These are phyloP conservation scores for Rutpela maculata DNA, from an alignment of 2,888 invertebrate species.

Conservation along the genomic window DNA sequence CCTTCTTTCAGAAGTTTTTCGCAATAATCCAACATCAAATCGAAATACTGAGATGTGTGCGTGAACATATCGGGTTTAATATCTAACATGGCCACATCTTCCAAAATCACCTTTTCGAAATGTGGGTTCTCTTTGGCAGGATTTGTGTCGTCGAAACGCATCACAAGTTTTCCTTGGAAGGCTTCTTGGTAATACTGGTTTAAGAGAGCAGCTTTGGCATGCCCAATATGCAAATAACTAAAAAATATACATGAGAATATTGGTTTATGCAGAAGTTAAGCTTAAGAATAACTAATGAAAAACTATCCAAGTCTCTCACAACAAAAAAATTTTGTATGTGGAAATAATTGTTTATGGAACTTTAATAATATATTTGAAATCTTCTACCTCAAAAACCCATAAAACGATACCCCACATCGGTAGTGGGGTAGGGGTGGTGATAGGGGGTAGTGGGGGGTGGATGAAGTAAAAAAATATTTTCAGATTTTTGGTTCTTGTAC, in stretches of 20 bases:
- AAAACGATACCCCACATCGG: too few species aligned
- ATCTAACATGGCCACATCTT: slow-evolving; percentile 93
- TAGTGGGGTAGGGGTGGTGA: too few species aligned
- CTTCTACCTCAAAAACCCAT: too few species aligned
- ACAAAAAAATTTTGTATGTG: too few species aligned
- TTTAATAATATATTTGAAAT: too few species aligned
- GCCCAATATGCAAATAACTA: slow-evolving; percentile 96
- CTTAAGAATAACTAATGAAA: too few species aligned
- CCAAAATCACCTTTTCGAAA: slow-evolving; percentile 97
- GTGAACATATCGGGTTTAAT: slow-evolving; percentile 95
- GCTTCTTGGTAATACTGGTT: slow-evolving; percentile 97
- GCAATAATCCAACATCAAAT: slow-evolving; percentile 91
- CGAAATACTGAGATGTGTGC: slow-evolving; percentile 98
- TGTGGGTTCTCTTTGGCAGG: slow-evolving; percentile 98
- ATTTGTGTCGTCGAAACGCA: slow-evolving; percentile 99
- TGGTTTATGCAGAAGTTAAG: too few species aligned
- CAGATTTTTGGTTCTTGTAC: too few species aligned
- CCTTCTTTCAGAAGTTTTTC: slow-evolving; percentile 90
- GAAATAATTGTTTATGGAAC: too few species aligned
- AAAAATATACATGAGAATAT: slow-evolving; percentile 52
- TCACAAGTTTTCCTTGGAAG: slow-evolving; percentile 95
- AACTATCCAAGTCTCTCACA: too few species aligned
- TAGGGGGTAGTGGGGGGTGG: too few species aligned
- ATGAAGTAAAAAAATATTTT: too few species aligned
- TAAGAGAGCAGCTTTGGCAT: slow-evolving; percentile 98